Percentiles rank a stretch among this genome's conserved stretches.
Conservation (phyloP, 1,140 invertebrate species). For the Zaprionus camerounensis region DNA sequence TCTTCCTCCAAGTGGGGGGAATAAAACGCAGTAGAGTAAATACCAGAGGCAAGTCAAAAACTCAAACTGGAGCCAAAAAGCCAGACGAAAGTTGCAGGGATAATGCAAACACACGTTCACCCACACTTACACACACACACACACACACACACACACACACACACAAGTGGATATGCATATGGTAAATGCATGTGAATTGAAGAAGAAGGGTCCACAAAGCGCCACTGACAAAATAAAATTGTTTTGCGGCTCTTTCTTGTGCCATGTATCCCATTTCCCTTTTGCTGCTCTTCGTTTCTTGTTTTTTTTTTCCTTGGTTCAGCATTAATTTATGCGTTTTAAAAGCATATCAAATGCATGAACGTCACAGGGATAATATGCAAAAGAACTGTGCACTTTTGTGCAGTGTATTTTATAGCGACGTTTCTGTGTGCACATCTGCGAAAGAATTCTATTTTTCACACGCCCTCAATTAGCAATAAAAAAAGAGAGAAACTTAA, state of each 20-base stretch:
- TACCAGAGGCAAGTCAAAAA: slow-evolving; percentile 55
- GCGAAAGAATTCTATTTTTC: slow-evolving; percentile 69
- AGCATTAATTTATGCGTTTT: slow-evolving; percentile 71
- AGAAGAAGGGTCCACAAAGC: slow-evolving; percentile 44
- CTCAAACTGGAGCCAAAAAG: slow-evolving; percentile 62
- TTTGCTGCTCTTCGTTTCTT: slow-evolving; percentile 14
- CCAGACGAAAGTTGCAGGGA: slow-evolving; percentile 62
- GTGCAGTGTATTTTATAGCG: slow-evolving; percentile 46
- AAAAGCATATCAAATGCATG: slow-evolving; percentile 66
- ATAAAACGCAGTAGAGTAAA: slow-evolving; percentile 59
- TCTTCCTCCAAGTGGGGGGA: neutral
- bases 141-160: neutral
- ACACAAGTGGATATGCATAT: neutral
- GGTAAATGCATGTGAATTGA: slow-evolving; percentile 30
- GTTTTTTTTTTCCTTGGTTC: slow-evolving; percentile 2
- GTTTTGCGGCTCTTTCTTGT: slow-evolving; percentile 48
- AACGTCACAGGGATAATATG: slow-evolving; percentile 24
- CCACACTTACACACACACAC: neutral
- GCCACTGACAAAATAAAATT: slow-evolving; percentile 66
- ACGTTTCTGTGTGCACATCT: slow-evolving; percentile 62
- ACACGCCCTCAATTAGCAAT: slow-evolving; percentile 62
- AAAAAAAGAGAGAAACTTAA: slow-evolving; percentile 14
- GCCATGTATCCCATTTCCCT: slow-evolving; percentile 6
- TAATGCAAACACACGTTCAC: slow-evolving; percentile 52
- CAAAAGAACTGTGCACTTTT: slow-evolving; percentile 19